Percentiles rank a stretch among this genome's conserved stretches.
Evolutionary conservation across 1,140 invertebrate genomes (phyloP).

Genomic region (Drosophila nikananu): DNA sequence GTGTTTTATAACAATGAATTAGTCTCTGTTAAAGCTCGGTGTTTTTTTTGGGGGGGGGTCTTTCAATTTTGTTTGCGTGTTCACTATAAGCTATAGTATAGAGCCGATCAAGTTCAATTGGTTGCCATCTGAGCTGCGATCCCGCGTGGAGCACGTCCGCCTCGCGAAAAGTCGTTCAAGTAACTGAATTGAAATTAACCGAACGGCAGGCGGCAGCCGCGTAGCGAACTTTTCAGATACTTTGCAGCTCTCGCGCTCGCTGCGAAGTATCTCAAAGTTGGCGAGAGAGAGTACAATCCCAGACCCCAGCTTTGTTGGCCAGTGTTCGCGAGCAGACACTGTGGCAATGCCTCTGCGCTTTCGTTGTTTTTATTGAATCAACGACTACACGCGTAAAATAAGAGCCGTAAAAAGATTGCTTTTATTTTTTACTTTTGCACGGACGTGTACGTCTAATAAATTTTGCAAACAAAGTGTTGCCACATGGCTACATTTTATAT

Average conservation of each 20-base stretch:
- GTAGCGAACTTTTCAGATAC: constrained; percentile 35
- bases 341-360: constrained; percentile 52
- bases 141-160: constrained; percentile 67
- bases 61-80: constrained; percentile 52
- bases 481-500: constrained; percentile 38
- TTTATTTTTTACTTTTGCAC: constrained; percentile 52
- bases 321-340: constrained; percentile 47
- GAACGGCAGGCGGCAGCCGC: constrained; percentile 40
- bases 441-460: constrained; percentile 57
- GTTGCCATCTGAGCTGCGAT: constrained; percentile 51
- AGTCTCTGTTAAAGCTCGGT: constrained; percentile 27
- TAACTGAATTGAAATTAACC: constrained; percentile 57
- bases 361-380: constrained; percentile 74
- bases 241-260: constrained; percentile 3
- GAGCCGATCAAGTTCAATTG: constrained; percentile 57
- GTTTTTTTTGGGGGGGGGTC: constrained; percentile 21
- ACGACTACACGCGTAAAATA: constrained; percentile 62
- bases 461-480: constrained; percentile 64
- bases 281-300: constrained; percentile 8
- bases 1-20: constrained; percentile 36
- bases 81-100: constrained; percentile 57
- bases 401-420: constrained; percentile 51
- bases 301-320: constrained; percentile 58
- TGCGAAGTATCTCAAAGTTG: constrained; percentile 9
- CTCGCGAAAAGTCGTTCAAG: constrained; percentile 81